Evolutionary conservation across 2,113 vertebrate genomes (phyloP).

Genomic region (Pachyramphus minor): DNA sequence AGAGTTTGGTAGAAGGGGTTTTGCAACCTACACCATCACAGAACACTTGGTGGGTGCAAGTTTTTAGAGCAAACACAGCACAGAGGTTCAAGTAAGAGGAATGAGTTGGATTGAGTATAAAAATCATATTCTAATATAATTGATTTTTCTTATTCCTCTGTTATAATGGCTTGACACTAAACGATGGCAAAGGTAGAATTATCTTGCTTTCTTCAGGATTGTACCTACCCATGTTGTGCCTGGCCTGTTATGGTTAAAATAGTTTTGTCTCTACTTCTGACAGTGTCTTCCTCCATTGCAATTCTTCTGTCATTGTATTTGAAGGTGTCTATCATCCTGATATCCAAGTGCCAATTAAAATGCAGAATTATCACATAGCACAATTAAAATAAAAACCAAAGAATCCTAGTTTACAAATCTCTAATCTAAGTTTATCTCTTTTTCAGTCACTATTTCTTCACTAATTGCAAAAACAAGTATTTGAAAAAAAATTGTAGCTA

Average conservation of each 20-base stretch:
- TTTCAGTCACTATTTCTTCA: slow-evolving; percentile 1
- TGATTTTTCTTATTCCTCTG: slow-evolving; percentile 10
- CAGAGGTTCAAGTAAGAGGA: neutral
- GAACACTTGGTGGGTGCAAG: neutral
- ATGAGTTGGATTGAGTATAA: neutral
- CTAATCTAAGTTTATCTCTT: slow-evolving; percentile 15
- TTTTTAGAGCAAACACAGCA: neutral
- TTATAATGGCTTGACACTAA: neutral
- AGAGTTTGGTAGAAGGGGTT: neutral
- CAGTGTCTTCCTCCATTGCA: neutral
- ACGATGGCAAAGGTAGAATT: neutral
- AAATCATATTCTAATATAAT: neutral
- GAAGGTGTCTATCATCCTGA: slow-evolving; percentile 12
- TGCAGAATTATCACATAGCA: neutral
- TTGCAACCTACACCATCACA: neutral
- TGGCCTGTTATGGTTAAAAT: neutral
- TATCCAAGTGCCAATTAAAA: slow-evolving; percentile 38
- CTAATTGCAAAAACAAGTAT: slow-evolving; percentile 8
- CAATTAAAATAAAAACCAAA: slow-evolving; percentile 21
- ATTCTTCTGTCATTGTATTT: neutral
- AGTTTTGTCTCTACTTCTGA: neutral
- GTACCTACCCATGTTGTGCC: neutral
- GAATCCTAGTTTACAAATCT: neutral
- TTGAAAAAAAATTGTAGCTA: neutral
- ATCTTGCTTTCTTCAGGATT: neutral